Evolutionary conservation across 2,888 invertebrate genomes (phyloP).

Genomic region (Euzophera pinguis): DNA sequence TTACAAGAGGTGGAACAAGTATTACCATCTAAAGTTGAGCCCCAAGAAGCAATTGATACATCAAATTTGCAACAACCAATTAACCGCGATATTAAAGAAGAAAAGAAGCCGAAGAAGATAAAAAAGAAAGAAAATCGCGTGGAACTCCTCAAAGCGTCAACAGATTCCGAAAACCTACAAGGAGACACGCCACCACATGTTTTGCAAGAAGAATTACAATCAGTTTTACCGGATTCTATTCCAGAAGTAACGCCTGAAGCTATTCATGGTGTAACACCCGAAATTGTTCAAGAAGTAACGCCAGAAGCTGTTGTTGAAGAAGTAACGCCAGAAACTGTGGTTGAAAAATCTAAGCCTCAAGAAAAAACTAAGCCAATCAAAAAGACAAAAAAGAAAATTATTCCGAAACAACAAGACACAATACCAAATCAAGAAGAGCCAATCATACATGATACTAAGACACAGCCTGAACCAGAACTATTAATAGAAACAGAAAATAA

Average conservation of each 20-base stretch:
- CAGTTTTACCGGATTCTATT: too few relatives aligned
- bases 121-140: constrained; percentile 30
- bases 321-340: not conserved
- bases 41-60: not conserved
- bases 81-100: not conserved
- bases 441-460: not conserved
- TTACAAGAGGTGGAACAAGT: not conserved
- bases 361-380: not conserved
- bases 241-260: not conserved
- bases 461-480: not conserved
- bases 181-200: constrained; percentile 15
- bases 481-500: constrained; percentile 1
- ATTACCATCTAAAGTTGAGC: not conserved
- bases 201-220: constrained; percentile 28
- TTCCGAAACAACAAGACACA: not conserved
- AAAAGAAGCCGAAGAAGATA: constrained; percentile 18
- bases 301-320: not conserved
- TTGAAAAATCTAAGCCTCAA: not conserved
- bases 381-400: not conserved
- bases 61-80: not conserved
- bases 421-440: not conserved
- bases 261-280: not conserved
- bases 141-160: constrained; percentile 25
- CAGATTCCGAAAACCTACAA: too few relatives aligned
- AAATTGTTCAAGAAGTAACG: constrained; percentile 31